A percentile compares a stretch with the other conserved stretches of the same genome.
Evolutionary conservation across 2,113 vertebrate species (phyloP).

Genomic region (Hypocryptadius cinnamomeus): DNA sequence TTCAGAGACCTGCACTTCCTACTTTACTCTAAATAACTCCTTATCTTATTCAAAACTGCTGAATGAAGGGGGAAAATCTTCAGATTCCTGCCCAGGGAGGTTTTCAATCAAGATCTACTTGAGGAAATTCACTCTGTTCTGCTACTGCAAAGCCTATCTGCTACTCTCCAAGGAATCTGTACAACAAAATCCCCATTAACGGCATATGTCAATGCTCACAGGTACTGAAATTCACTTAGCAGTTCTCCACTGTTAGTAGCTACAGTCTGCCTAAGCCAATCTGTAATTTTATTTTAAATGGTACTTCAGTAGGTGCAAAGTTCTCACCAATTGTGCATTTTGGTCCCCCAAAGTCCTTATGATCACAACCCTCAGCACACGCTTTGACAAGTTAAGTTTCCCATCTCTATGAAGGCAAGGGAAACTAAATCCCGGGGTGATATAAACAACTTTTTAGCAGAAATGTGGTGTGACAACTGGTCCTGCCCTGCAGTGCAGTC

Average conservation of each 20-base stretch:
- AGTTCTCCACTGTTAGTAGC: neutral
- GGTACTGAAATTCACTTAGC: neutral
- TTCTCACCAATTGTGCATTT: neutral
- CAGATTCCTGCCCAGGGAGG: neutral
- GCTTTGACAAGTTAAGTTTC: neutral
- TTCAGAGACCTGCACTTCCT: neutral
- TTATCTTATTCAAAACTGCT: neutral
- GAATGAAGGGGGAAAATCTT: neutral
- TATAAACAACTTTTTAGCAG: neutral
- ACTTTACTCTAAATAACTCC: neutral
- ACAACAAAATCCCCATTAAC: neutral
- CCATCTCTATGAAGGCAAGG: neutral
- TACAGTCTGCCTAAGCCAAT: neutral
- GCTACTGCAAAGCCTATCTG: neutral
- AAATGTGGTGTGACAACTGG: neutral
- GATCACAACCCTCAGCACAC: neutral
- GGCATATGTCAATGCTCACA: neutral
- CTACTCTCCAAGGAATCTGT: neutral
- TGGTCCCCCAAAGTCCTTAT: accelerated
- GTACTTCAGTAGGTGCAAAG: neutral
- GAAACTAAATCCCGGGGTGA: neutral
- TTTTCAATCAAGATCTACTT: neutral
- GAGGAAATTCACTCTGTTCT: neutral
- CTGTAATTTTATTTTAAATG: neutral
- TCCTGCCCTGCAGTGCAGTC: neutral